These are phyloP conservation scores for Harlomillsia oculata DNA, from an alignment of 1,140 invertebrate species.

Conservation along the genomic window DNA sequence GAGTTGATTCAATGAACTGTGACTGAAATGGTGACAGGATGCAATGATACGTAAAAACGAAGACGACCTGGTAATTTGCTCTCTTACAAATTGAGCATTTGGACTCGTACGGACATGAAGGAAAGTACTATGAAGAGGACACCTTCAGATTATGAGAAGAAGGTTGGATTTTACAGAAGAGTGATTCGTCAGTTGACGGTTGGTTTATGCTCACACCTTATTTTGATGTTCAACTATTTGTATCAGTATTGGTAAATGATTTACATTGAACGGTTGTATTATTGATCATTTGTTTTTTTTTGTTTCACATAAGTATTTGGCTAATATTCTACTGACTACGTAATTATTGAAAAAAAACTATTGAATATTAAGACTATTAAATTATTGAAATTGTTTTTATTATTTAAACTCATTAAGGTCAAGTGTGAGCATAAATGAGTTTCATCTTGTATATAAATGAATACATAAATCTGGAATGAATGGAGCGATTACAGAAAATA, in stretches of 20 bases:
- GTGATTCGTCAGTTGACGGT: too few species aligned
- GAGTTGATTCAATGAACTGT: too few species aligned
- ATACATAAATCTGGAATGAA: neutral
- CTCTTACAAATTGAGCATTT: too few species aligned
- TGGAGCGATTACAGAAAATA: neutral
- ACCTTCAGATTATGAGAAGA: too few species aligned
- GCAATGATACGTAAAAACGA: too few species aligned
- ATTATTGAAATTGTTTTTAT: neutral
- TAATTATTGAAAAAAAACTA: neutral
- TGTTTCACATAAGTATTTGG: neutral
- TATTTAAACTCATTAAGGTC: neutral
- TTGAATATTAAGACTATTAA: too few species aligned
- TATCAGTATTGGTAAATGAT: slow-evolving; percentile 1
- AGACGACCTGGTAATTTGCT: too few species aligned
- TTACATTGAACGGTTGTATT: slow-evolving; percentile 3
- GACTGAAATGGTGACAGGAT: too few species aligned
- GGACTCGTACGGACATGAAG: too few species aligned
- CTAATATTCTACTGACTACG: neutral
- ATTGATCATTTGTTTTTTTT: slow-evolving; percentile 1
- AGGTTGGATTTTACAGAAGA: too few species aligned
- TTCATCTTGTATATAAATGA: neutral
- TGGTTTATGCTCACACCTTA: neutral
- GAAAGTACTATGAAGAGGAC: too few species aligned
- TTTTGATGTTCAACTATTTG: neutral
- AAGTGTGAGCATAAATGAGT: neutral